Base-by-base conservation (phyloP, 2,888 invertebrate species). In the Strigamia transsilvanica region DNA sequence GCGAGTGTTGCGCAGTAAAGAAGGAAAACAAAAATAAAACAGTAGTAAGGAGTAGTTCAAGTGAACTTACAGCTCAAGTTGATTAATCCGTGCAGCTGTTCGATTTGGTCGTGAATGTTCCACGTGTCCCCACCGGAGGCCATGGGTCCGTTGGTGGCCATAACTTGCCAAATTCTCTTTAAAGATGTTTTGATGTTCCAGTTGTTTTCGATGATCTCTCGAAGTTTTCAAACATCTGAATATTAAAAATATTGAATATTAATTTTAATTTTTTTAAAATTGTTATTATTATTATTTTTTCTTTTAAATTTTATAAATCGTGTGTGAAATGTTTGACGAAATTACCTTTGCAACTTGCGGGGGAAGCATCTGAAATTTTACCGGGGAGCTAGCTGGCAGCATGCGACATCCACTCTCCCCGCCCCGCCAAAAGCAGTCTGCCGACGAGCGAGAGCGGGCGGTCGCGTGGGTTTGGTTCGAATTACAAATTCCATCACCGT, bases 31-130 rank as follows among this genome's bases (percentile, higher is more conserved):
- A 27, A 32, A 73, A 27, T 1, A 27, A 27, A 27, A 27, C 3
- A 27, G 27, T 27, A 27, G n/a, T n/a, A n/a, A n/a, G n/a, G n/a
- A 3, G 27, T 27, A 3, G 51, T 15, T 2, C 5, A 73, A 73
- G 34, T 42, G 12, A 34, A 79, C 79, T 79, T 38, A 79, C 79
- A 15, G 79, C 79, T 79, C 18, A 79, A 42, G 34, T 79, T 79
- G 79, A 79, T 79, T 42, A 79, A 42, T 42, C 79, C 42, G 23
- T 79, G 38, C 79, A 79, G 38, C 79, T 79, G 79, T 21, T 38
- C 79, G 79, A 79, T 79, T 42, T 79, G 79, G 23, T 79, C 79
- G 41, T 38, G 79, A 2, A 38, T 42, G 21, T 32, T 79, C 79
- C 79, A 79, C 41, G 38, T 42, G 79, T 79, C 79, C 18, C 42